Evolutionary conservation across 2,888 invertebrate species (phyloP).

Genomic region (Hydroisotoma schaefferi): DNA sequence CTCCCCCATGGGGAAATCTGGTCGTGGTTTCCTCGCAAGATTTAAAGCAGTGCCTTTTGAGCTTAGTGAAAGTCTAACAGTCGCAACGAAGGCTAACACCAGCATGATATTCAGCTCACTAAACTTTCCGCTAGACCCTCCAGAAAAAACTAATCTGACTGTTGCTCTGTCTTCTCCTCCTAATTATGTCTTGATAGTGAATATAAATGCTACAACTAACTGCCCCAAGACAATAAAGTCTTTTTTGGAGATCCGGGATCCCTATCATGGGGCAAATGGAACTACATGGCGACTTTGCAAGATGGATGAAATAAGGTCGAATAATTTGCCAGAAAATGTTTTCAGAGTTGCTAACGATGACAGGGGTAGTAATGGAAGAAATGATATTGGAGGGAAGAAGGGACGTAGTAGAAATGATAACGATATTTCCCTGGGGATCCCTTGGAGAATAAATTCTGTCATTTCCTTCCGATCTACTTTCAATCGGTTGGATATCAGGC

Average conservation of each 20-base stretch:
- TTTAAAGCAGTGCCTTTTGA: constrained; percentile 63
- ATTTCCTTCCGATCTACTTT: constrained; percentile 44
- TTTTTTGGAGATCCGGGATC: constrained; percentile 45
- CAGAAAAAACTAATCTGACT: constrained; percentile 53
- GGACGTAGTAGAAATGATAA: too few relatives aligned
- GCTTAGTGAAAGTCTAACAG: constrained; percentile 35
- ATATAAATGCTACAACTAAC: constrained; percentile 33
- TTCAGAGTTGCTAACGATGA: constrained; percentile 6
- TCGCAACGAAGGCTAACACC: constrained; percentile 34
- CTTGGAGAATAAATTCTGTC: constrained; percentile 11
- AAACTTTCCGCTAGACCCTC: constrained; percentile 46
- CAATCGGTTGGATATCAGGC: constrained; percentile 45
- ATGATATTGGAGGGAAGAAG: constrained; percentile 4
- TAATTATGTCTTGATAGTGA: constrained; percentile 59
- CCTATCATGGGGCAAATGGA: constrained; percentile 41
- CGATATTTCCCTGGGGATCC: constrained; percentile 28
- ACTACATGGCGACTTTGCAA: constrained; percentile 40
- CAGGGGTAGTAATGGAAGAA: constrained; percentile 7
- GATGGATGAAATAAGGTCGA: background rate
- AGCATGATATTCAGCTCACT: constrained; percentile 38
- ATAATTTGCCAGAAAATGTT: background rate
- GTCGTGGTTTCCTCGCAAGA: constrained; percentile 63
- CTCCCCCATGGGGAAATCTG: constrained; percentile 63
- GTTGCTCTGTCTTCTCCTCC: constrained; percentile 63
- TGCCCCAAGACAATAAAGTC: constrained; percentile 34